Base-by-base conservation (phyloP, 2,797 vertebrate genomes). In the Myiothlypis coronata region DNA sequence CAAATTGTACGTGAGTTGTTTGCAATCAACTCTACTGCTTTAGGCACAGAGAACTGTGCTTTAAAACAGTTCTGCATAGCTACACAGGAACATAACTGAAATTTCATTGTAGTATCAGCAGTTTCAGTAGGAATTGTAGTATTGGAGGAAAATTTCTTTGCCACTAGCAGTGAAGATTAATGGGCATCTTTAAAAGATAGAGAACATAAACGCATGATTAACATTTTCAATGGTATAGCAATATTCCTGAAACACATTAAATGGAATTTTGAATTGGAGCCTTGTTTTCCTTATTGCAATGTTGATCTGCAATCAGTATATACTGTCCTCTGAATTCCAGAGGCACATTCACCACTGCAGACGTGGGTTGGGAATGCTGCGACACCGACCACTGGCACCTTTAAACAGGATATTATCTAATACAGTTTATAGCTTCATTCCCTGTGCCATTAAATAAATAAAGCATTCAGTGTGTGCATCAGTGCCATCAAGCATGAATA, bases 401-500 rank as follows among this genome's bases (percentile, higher is more conserved):
- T 94, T 88, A 96, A 97, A 94, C 93, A 96, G 93, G 90, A 97
- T 97, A 96, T 97, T 96, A 93, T 97, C 95, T 93, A 74, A 89
- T 97, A 78, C 80, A 86, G 94, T 97, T 97, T 90, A 87, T 95
- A 95, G 93, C 93, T 97, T 96, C 92, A 95, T 97, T 96, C 94
- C 89, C 72, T 94, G 59, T 98, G 93, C 97, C 96, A 94, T 97
- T 97, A 95, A 97, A 97, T 98, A 98, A 98, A 97, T 98, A 98
- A 98, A 97, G 96, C 96, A 98, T 98, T 98, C 98, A 97, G 91
- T 92, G 82, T 97, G 97, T 98, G 97, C 97, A 98, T 97, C 96
- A 84, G 94, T 98, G 98, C 98, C 97, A 96, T 98, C 97, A 97
- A 97, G 97, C 98, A 97, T 98, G 98, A 98, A 98, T 98, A 97